Evolutionary conservation across 2,888 invertebrate genomes (phyloP), one percentile per base, ranked within the genome.

Genomic region (Eupsilia transversa): DNA sequence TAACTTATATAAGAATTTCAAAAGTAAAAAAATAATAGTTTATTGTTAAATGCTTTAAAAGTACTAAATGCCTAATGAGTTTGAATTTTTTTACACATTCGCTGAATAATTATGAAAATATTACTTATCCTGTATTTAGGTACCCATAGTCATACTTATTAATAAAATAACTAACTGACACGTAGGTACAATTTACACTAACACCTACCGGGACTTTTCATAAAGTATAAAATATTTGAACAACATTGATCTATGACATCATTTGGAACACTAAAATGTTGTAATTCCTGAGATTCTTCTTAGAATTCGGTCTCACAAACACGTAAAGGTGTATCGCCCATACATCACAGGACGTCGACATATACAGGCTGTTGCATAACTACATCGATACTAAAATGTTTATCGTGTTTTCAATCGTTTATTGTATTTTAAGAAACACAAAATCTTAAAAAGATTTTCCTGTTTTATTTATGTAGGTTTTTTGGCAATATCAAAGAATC

Each of bases 221-320:
- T 77, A 57, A 41, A 79, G 27, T 72, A 67, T 80, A 75, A 78
- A 80, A 77, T 86, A 80, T 82, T 52, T 78, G 72, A 77, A 84
- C 80, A 87, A 86, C 84, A 85, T 84, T 82, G 82, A 84, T 79
- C 41, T 78, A 83, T 83, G 80, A 85, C 84, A 83, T 89, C 85
- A 87, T 82, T 83, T 79, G 60, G 66, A 70, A 81, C 75, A 84
- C 83, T 83, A 85, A 87, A 89, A 87, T 82, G 75, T 77, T 83
- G 74, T 83, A 86, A 85, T 85, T 85, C 80, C 79, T 78, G 64
- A 85, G 85, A 90, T 90, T 88, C 79, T 93, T 93, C 93, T 91
- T 68, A 88, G 92, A 93, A 93, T 85, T 83, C 74, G 80, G 81
- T 57, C 63, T 82, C 72, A 83, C 79, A 82, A 82, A 90, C 88